A percentile compares a stretch with the other conserved stretches of the same genome.
phyloP scores from a whole-genome alignment of 2,888 invertebrate genomes.

The Auanema sp. region DNA sequence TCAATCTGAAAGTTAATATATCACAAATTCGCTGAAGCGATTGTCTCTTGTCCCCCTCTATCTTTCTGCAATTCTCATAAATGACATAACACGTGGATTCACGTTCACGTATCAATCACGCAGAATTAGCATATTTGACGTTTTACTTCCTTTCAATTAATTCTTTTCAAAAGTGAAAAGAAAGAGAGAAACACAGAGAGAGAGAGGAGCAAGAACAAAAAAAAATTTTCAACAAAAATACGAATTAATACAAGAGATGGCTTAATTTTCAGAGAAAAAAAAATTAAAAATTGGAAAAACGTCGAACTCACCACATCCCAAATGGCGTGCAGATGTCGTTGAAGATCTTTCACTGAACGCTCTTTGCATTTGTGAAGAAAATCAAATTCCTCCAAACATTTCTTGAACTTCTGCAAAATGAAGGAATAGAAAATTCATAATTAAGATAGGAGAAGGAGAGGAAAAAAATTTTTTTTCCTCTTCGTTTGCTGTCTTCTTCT shows the following conservation, averaged over 20 bases:
- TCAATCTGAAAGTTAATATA: constrained; percentile 10
- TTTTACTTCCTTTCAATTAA: too few species aligned
- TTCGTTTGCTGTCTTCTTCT: too few species aligned
- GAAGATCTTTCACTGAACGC: constrained; percentile 8
- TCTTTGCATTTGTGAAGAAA: constrained; percentile 19
- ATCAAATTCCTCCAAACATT: constrained; percentile 11
- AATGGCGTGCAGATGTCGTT: constrained; percentile 6
- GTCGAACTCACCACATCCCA: constrained; percentile 18
- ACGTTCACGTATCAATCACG: too few species aligned
- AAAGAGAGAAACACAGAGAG: too few species aligned
- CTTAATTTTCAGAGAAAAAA: neutral
- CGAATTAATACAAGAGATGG: constrained; percentile 1
- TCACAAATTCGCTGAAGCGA: neutral
- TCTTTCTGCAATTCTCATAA: too few species aligned
- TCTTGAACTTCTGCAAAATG: constrained; percentile 14
- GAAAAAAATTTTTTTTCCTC: too few species aligned
- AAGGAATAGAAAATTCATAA: neutral
- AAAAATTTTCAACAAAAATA: too few species aligned
- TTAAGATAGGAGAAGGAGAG: neutral
- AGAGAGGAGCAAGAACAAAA: too few species aligned
- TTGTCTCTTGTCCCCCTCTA: neutral
- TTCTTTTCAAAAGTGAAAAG: too few species aligned
- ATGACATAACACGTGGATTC: too few species aligned
- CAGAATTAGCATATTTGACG: too few species aligned
- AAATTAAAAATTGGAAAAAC: constrained; percentile 6